A percentile compares a stretch with the other conserved stretches of the same genome.
Evolutionary conservation across 1,140 invertebrate genomes (phyloP).

Genomic region (Euwallacea similis): DNA sequence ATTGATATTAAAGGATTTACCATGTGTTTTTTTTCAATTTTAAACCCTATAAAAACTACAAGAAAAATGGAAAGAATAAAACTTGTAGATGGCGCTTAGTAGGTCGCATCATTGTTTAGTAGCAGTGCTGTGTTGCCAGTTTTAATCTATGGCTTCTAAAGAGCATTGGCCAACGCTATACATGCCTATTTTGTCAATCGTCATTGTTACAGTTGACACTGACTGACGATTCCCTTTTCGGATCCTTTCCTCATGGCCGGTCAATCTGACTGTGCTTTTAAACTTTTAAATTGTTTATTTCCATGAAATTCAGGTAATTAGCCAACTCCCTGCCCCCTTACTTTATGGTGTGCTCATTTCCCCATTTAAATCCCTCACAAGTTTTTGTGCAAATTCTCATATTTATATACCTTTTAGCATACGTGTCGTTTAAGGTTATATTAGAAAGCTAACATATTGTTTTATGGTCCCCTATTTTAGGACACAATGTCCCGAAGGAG

Average conservation of each 20-base stretch:
- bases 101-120: too few species aligned
- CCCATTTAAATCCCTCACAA: not conserved
- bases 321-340: not conserved
- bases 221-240: not conserved
- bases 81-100: too few species aligned
- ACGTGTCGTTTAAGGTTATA: constrained; percentile 40
- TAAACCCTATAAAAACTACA: too few species aligned
- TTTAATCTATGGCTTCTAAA: too few species aligned
- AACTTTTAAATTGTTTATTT: constrained; percentile 17
- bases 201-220: not conserved
- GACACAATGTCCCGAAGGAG: constrained; percentile 68
- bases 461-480: constrained; percentile 22
- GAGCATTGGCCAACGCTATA: too few species aligned
- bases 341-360: not conserved
- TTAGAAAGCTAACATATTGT: constrained; percentile 42
- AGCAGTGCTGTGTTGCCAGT: too few species aligned
- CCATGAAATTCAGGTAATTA: constrained; percentile 8
- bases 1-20: too few species aligned
- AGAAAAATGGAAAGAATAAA: too few species aligned
- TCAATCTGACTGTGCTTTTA: constrained; percentile 19
- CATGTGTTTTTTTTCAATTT: too few species aligned
- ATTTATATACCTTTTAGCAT: not conserved
- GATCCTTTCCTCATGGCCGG: constrained; percentile 28
- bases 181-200: too few species aligned
- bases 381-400: not conserved